phyloP scores from a whole-genome alignment of 2,888 invertebrate species.

The Pimpla rufipes region DNA sequence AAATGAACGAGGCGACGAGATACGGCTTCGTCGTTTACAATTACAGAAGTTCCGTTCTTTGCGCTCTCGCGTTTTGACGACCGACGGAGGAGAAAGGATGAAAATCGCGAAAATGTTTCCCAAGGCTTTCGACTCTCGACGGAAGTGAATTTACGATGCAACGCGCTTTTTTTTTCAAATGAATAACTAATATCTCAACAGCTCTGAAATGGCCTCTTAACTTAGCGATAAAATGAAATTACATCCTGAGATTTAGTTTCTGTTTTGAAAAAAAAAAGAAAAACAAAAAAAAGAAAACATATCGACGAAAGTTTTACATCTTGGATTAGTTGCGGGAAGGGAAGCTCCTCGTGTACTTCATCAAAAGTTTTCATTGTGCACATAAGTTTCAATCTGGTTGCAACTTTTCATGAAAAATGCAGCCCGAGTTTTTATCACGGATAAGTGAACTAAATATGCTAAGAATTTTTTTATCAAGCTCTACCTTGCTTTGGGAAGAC shows the following conservation, averaged over 20 bases:
- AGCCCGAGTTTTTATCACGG: too few relatives aligned
- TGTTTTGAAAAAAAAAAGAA: background rate
- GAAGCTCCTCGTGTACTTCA: background rate
- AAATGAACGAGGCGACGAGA: background rate
- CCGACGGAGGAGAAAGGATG: background rate
- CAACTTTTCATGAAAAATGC: too few relatives aligned
- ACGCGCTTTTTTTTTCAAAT: too few relatives aligned
- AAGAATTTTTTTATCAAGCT: too few relatives aligned
- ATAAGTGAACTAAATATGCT: too few relatives aligned
- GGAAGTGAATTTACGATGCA: background rate
- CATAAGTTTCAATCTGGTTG: too few relatives aligned
- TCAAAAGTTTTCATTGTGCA: background rate
- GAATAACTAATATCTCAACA: background rate
- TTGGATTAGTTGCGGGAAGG: background rate
- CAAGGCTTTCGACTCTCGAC: background rate
- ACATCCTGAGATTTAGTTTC: background rate
- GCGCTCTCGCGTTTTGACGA: background rate
- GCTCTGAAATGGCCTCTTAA: background rate
- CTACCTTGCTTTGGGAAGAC: too few relatives aligned
- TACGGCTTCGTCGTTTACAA: background rate
- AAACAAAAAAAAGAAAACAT: background rate
- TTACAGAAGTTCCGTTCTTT: conserved; percentile 9
- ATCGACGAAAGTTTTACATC: background rate
- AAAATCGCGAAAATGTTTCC: background rate
- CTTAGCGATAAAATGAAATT: background rate